Percentiles rank a stretch among this genome's conserved stretches.
Evolutionary conservation across 2,113 vertebrate species (phyloP).

Genomic region (Pithys albifrons): DNA sequence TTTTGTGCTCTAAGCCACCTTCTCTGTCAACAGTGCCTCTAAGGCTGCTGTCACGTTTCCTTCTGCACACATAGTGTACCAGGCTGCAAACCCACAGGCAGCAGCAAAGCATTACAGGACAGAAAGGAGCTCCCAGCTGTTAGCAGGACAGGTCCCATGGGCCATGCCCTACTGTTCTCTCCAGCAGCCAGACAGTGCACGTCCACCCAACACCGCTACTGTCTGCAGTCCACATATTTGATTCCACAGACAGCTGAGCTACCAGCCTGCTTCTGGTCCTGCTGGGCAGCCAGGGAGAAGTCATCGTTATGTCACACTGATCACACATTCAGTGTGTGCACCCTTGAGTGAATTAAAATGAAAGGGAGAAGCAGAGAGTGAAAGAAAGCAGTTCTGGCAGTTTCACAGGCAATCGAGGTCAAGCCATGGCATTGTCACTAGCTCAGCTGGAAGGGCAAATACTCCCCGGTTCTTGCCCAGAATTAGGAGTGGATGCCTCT

Average conservation of each 20-base stretch:
- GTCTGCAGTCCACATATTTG: accelerated
- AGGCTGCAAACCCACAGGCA: not conserved
- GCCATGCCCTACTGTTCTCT: not conserved
- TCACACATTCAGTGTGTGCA: not conserved
- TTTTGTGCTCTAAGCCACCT: not conserved
- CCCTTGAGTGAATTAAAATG: not conserved
- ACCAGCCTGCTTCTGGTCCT: not conserved
- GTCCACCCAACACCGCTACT: not conserved
- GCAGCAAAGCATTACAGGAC: not conserved
- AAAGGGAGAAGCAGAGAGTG: not conserved
- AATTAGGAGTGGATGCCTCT: not conserved
- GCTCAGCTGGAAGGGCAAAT: not conserved
- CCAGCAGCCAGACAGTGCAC: not conserved
- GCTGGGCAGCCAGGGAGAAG: not conserved
- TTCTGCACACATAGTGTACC: accelerated
- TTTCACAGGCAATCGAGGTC: not conserved
- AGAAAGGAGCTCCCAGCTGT: not conserved
- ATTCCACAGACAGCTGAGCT: not conserved
- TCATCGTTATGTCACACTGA: not conserved
- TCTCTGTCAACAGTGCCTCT: not conserved
- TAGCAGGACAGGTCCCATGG: not conserved
- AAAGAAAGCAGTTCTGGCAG: not conserved
- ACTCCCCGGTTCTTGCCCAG: not conserved
- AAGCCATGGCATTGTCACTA: not conserved
- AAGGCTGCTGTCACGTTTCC: not conserved